Percentiles rank a stretch among this genome's conserved stretches.
Evolutionary conservation across 2,113 vertebrate genomes (phyloP).

Genomic region (Gallinago paraguaiae): DNA sequence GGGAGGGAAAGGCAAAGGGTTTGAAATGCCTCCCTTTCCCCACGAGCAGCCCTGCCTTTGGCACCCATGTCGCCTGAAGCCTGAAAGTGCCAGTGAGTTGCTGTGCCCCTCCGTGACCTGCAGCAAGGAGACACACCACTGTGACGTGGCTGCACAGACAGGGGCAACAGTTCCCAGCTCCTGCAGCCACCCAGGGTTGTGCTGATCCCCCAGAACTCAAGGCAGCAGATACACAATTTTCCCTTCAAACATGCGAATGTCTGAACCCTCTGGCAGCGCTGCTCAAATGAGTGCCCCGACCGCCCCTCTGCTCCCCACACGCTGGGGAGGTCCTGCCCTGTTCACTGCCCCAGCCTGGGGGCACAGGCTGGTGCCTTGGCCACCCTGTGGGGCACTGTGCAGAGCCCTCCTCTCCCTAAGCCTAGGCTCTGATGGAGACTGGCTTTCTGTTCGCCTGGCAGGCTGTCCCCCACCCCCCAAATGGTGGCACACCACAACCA

Average conservation of each 20-base stretch:
- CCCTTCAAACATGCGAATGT: neutral
- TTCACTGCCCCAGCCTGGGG: neutral
- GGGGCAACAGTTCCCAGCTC: neutral
- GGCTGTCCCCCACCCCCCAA: too few species aligned
- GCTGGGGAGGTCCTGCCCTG: neutral
- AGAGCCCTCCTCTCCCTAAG: too few species aligned
- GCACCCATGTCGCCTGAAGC: neutral
- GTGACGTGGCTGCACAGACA: rapidly evolving
- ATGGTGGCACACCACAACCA: neutral
- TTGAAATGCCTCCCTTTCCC: neutral
- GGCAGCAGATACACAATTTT: neutral
- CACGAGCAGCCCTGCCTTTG: neutral
- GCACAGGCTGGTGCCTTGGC: neutral
- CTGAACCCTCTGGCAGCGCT: neutral
- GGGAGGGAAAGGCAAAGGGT: too few species aligned
- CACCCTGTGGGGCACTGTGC: rapidly evolving
- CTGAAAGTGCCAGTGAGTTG: neutral
- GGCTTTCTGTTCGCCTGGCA: neutral
- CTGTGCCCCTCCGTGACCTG: neutral
- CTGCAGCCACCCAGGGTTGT: neutral
- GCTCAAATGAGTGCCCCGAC: rapidly evolving
- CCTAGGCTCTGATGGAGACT: too few species aligned
- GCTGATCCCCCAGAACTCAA: too few species aligned
- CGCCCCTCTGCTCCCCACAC: too few species aligned
- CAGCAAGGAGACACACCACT: rapidly evolving